phyloP scores from a whole-genome alignment of 1,140 invertebrate genomes.

The Neodiprion fabricii region DNA sequence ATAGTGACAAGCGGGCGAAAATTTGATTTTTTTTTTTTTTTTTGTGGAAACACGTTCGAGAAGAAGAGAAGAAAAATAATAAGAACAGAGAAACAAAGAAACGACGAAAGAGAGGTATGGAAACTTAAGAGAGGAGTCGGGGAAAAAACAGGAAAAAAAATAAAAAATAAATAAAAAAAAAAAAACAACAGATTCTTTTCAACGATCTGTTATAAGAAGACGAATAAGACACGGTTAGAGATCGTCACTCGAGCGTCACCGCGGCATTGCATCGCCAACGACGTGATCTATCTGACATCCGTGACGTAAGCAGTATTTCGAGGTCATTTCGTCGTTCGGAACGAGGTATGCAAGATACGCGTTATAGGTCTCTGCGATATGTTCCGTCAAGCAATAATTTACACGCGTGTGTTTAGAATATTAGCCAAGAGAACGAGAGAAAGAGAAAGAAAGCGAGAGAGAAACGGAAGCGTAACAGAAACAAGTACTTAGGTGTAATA shows the following conservation, averaged over 20 bases:
- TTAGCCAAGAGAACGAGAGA: neutral
- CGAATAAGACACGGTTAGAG: too few species aligned
- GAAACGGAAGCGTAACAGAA: neutral
- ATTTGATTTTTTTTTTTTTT: too few species aligned
- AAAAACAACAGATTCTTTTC: neutral
- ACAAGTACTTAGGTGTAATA: neutral
- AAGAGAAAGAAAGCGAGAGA: neutral
- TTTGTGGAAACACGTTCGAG: too few species aligned
- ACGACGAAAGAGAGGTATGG: constrained; percentile 6
- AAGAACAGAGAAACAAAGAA: constrained; percentile 10
- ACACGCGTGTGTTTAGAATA: neutral
- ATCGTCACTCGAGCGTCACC: too few species aligned
- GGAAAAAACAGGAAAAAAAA: neutral
- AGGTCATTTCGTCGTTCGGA: too few species aligned
- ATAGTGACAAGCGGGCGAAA: neutral
- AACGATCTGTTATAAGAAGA: neutral
- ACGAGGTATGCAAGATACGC: too few species aligned
- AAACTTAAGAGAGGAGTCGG: constrained; percentile 13
- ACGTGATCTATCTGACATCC: neutral
- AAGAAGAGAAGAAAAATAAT: constrained; percentile 48
- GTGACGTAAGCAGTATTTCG: neutral
- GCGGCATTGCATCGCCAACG: neutral
- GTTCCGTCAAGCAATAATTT: neutral
- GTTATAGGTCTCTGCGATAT: too few species aligned
- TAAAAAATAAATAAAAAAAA: neutral